These are phyloP conservation scores for Hippocampus mohnikei DNA, from an alignment of 2,113 vertebrate species.

Conservation along the genomic window DNA sequence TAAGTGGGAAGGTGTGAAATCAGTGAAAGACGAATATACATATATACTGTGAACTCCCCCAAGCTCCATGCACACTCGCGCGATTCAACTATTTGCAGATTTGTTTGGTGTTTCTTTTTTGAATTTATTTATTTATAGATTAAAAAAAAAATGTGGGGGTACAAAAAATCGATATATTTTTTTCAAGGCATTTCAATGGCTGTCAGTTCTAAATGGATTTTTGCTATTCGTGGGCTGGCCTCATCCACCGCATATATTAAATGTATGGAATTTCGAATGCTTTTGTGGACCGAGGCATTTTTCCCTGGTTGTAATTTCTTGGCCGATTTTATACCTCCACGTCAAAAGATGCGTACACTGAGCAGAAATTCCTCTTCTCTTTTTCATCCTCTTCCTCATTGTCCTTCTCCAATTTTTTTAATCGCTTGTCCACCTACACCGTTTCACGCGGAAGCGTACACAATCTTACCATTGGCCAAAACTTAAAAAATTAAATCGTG, in stretches of 20 bases:
- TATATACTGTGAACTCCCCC: too few relatives aligned
- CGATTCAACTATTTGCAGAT: too few relatives aligned
- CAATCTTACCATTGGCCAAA: background rate
- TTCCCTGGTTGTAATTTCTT: background rate
- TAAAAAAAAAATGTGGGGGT: too few relatives aligned
- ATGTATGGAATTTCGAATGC: background rate
- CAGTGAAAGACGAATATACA: conserved; percentile 1
- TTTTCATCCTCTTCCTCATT: background rate
- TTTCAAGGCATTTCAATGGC: too few relatives aligned
- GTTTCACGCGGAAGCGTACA: background rate
- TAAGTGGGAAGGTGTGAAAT: conserved; percentile 22
- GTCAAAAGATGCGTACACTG: background rate
- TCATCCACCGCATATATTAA: background rate
- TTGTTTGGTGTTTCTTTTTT: background rate
- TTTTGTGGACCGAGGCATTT: background rate
- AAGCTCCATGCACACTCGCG: too few relatives aligned
- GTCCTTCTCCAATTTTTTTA: background rate
- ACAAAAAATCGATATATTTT: too few relatives aligned
- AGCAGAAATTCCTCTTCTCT: background rate
- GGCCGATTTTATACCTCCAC: background rate
- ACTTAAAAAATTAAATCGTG: background rate
- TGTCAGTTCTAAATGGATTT: too few relatives aligned
- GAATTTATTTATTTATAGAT: background rate
- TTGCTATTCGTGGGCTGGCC: too few relatives aligned
- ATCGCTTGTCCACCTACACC: background rate